A percentile compares a stretch with the other conserved stretches of the same genome.
phyloP scores from a whole-genome alignment of 1,140 invertebrate genomes.

The Pinna nobilis region DNA sequence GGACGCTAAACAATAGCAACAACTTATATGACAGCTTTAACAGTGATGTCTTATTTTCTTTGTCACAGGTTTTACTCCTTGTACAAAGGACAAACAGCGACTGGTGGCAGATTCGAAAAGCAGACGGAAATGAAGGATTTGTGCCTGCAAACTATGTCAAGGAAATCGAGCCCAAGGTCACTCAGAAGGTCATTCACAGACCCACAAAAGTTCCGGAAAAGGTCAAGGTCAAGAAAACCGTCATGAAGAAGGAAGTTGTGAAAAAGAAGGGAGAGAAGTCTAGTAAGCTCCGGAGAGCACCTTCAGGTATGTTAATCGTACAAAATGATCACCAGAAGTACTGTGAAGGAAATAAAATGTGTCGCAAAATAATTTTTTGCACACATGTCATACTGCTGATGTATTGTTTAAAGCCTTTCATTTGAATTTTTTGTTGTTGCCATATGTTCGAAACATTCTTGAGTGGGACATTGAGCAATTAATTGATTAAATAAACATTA shows the following conservation, averaged over 20 bases:
- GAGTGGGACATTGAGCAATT: no score
- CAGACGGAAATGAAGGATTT: conserved; percentile 94
- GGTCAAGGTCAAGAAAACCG: conserved; percentile 91
- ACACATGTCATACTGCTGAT: no score
- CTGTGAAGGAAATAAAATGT: no score
- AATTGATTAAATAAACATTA: no score
- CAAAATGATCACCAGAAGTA: background rate
- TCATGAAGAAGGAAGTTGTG: conserved; percentile 82
- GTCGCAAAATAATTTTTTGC: no score
- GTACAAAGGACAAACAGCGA: conserved; percentile 96
- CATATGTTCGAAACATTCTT: no score
- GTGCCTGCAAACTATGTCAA: conserved; percentile 98
- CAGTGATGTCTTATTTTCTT: background rate
- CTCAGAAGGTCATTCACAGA: conserved; percentile 87
- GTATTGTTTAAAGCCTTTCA: no score
- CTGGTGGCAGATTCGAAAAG: conserved; percentile 98
- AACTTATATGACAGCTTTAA: no score
- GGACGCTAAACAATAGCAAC: no score
- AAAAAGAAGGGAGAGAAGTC: conserved; percentile 62
- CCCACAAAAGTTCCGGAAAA: conserved; percentile 88
- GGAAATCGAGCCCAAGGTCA: conserved; percentile 91
- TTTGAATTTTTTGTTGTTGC: no score
- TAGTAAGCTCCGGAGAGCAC: conserved; percentile 64
- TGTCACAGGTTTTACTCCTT: conserved; percentile 88
- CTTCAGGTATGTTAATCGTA: conserved; percentile 61